Evolutionary conservation across 2,797 vertebrate species (phyloP).

Genomic region (Pseudopleuronectes americanus): DNA sequence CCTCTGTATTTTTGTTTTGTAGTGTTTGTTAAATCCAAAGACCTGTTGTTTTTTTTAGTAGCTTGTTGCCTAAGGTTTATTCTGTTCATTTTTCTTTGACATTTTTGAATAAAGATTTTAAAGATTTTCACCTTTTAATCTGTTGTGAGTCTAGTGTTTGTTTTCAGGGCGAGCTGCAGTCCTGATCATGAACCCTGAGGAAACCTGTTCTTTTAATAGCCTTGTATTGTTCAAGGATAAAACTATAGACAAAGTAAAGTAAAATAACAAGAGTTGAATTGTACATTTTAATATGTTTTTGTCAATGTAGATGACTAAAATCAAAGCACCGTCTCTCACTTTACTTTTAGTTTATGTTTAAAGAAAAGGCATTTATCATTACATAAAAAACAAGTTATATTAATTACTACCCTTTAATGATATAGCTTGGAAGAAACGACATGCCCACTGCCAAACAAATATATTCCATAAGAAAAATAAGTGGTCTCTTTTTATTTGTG

Average conservation of each 20-base stretch:
- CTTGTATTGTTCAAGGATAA: not conserved
- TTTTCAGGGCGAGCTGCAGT: not conserved
- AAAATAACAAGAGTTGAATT: conserved; percentile 1
- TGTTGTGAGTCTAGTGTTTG: conserved; percentile 1
- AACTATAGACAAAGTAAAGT: conserved; percentile 21
- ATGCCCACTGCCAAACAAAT: conserved; percentile 1
- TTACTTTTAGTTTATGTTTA: conserved; percentile 21
- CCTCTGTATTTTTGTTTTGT: conserved; percentile 93
- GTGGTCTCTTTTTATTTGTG: not conserved
- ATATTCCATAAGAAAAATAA: not conserved
- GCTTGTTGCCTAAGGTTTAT: conserved; percentile 92
- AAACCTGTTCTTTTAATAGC: conserved; percentile 1
- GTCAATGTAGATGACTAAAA: conserved; percentile 2
- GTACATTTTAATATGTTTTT: not conserved
- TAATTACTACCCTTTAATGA: conserved; percentile 17
- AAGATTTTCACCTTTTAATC: conserved; percentile 69
- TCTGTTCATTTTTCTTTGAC: conserved; percentile 95
- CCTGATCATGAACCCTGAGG: not conserved
- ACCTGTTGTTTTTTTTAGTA: conserved; percentile 86
- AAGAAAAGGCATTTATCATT: conserved; percentile 23
- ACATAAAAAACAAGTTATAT: conserved; percentile 11
- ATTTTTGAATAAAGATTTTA: conserved; percentile 92
- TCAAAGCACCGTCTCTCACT: conserved; percentile 28
- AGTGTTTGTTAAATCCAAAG: conserved; percentile 94
- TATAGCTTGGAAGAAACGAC: conserved; percentile 7